Percentiles rank a stretch among this genome's conserved stretches.
Conservation (phyloP, 2,888 invertebrate species). For the Monopis laevigella region DNA sequence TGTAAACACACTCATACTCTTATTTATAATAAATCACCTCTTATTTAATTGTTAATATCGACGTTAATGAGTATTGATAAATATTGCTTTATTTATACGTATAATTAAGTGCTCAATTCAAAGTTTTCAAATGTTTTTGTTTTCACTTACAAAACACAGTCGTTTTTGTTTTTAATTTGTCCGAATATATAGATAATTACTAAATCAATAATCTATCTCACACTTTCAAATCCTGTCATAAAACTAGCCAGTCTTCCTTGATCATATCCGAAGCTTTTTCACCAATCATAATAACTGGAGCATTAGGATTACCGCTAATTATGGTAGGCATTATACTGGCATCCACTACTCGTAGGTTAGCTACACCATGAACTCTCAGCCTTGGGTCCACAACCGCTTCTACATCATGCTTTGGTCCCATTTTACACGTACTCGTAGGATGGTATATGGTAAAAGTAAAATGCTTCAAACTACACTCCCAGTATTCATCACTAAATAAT, state of each 20-base stretch:
- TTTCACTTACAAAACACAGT: too few species aligned
- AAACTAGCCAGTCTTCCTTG: constrained; percentile 82
- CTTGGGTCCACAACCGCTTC: constrained; percentile 84
- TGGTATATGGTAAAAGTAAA: constrained; percentile 87
- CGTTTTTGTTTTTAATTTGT: too few species aligned
- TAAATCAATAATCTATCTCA: too few species aligned
- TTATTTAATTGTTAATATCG: too few species aligned
- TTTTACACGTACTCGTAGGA: constrained; percentile 86
- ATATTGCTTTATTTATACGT: too few species aligned
- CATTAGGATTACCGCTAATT: constrained; percentile 90
- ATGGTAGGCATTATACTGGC: constrained; percentile 91
- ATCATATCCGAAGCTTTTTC: constrained; percentile 91
- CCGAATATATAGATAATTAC: too few species aligned
- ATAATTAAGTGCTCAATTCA: too few species aligned
- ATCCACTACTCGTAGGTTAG: constrained; percentile 81
- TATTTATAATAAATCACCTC: constrained; percentile 3
- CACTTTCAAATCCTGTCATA: constrained; percentile 52
- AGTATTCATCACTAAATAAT: constrained; percentile 83
- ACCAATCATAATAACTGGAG: constrained; percentile 89
- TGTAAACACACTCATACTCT: constrained; percentile 2
- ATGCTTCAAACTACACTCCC: constrained; percentile 86
- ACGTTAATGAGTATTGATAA: too few species aligned
- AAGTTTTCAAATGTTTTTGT: too few species aligned
- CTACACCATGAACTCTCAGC: constrained; percentile 80
- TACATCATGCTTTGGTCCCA: constrained; percentile 81